Base-by-base conservation (phyloP, 1,140 invertebrate species). In the Hypothenemus hampei region DNA sequence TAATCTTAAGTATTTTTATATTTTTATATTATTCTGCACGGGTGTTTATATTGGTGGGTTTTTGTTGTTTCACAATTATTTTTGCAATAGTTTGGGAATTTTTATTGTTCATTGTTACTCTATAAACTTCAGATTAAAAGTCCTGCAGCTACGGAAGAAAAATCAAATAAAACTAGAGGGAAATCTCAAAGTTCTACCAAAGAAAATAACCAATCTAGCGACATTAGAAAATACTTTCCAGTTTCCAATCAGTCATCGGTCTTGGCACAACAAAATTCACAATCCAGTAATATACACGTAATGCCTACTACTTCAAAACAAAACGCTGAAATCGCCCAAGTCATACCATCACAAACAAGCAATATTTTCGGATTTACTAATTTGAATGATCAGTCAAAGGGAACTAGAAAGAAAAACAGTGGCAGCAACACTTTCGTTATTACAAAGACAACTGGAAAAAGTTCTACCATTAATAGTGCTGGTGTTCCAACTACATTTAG, bases 71-170 rank as follows among this genome's bases (percentile, higher is more conserved):
- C 26, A 8, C 1, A 31, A 11, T 31, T 13, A 1, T 13, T 13
- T 37, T 37, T 10, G 35, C 11, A 1, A 37, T 37, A 4, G 16
- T 3, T 10, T 37, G 7, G 7, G 35, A 7, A 37, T 11, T 10
- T 37, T n/a, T n/a, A n/a, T 16, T 13, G 35, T 37, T 37, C 10
- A n/a, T 7, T 1, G 35, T 2, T 11, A 31, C 26, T 13, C 35
- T 4, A 13, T 37, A 1, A 88, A 66, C 77, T 84, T 37, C 97
- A 98, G 77, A 80, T 80, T 3, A 80, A 78, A 62, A 78, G 79
- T 67, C 79, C 79, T 7, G 75, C 76, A 40, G 68, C 21, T 33
- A 7, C 18, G 7, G 44, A 6, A 47, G 71, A 47, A 62, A 44
- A 40, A 41, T 66, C 13, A 63, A n/a, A n/a, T n/a, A 22, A 72